Base-by-base conservation (phyloP, 2,113 vertebrate species). In the Podiceps cristatus region DNA sequence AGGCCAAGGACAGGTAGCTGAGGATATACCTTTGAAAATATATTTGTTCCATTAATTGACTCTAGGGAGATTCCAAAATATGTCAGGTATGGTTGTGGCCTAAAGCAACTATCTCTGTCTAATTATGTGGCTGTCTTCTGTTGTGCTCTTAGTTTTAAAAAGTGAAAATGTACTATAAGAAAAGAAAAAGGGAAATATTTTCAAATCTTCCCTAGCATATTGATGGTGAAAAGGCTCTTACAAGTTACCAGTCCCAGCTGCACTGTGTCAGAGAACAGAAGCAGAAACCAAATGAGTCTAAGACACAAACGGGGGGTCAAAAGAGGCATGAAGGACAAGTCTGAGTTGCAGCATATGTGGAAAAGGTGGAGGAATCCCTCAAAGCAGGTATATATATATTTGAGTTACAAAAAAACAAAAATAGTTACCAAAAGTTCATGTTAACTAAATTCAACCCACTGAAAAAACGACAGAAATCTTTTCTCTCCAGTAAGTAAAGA, bases 1-100 rank as follows among this genome's bases (percentile, higher is more conserved):
- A 98, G 76, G 12, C 89, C 96, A 89, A 96, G 76, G 77, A 98
- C 94, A 42, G 73, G 92, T 55, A 96, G 33, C 19, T 58, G 49
- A 66, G 33, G 58, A 78, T 56, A 86, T 10, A 69, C 5, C 11
- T 86, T 86, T 80, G 45, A 80, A 88, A 83, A 84, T 35, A 18
- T 33, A 28, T 53, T 88, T 88, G 14, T 80, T 84, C n/a, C 6
- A 25, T 31, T 59, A 74, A 47, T 64, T 50, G 31, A 28, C 31
- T 64, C 8, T 10, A n/a, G 14, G 10, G 13, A 77, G 10, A 67
- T 47, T 27, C 12, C 13, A 86, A 72, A 64, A 68, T 83, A 68
- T 33, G 27, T 71, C 27, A 58, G 27, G 10, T 58, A 13, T 81
- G 29, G 9, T 20, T 92, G 18, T 66, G 31, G 83, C 22, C 42